Evolutionary conservation across 1,140 invertebrate species (phyloP).

Genomic region (Conopomorpha cramerella): DNA sequence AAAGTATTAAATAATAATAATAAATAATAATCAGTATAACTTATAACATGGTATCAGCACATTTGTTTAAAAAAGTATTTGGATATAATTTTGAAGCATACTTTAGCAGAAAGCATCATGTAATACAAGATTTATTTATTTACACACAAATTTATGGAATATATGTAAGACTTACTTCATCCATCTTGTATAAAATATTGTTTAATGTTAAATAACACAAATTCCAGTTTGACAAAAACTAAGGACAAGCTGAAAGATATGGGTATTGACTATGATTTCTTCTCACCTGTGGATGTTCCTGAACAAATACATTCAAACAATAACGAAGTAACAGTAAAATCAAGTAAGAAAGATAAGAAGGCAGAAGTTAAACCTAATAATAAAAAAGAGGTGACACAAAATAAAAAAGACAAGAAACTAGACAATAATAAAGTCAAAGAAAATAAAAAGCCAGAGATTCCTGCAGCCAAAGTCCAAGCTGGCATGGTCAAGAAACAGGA

Average conservation of each 20-base stretch:
- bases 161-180: background rate
- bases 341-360: slow-evolving; percentile 4
- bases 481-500: too few relatives aligned
- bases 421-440: slow-evolving; percentile 5
- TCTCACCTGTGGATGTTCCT: slow-evolving; percentile 46
- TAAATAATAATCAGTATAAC: too few relatives aligned
- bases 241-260: slow-evolving; percentile 34
- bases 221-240: slow-evolving; percentile 28
- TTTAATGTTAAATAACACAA: slow-evolving; percentile 2
- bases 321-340: slow-evolving; percentile 6
- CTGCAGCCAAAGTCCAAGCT: too few relatives aligned
- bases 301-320: slow-evolving; percentile 15
- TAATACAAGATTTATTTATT: too few relatives aligned
- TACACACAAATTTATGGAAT: too few relatives aligned
- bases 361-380: slow-evolving; percentile 11
- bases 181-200: slow-evolving; percentile 2
- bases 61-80: too few relatives aligned
- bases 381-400: slow-evolving; percentile 8
- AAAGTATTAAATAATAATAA: too few relatives aligned
- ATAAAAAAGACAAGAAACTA: slow-evolving; percentile 4
- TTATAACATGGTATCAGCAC: too few relatives aligned
- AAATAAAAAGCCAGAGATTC: too few relatives aligned
- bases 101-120: too few relatives aligned
- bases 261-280: slow-evolving; percentile 51
- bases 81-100: too few relatives aligned